These are phyloP conservation scores for Galleria mellonella DNA, from an alignment of 1,140 invertebrate genomes.

Conservation along the genomic window DNA sequence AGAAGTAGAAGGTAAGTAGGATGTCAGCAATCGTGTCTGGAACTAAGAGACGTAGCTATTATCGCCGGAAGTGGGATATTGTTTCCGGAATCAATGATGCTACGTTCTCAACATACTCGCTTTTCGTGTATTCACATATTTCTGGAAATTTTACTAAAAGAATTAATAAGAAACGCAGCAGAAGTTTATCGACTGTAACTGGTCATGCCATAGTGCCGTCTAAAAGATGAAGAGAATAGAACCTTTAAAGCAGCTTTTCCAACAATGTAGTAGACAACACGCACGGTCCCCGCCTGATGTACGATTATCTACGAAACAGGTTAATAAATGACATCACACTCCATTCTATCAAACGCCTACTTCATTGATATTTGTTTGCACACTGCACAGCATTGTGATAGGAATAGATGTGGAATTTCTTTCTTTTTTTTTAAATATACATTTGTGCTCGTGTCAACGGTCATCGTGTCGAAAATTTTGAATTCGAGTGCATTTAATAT, in stretches of 20 bases:
- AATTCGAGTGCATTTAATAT: constrained; percentile 5
- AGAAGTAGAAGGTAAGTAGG: constrained; percentile 62
- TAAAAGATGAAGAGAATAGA: constrained; percentile 68
- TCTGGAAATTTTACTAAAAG: constrained; percentile 62
- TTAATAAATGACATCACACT: constrained; percentile 65
- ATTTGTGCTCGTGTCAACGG: constrained; percentile 1
- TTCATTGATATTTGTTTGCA: constrained; percentile 7
- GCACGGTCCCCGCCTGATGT: constrained; percentile 64
- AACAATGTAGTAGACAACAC: constrained; percentile 73
- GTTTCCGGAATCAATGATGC: constrained; percentile 49
- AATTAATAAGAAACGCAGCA: constrained; percentile 71
- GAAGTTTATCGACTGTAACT: constrained; percentile 69
- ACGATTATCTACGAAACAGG: constrained; percentile 72
- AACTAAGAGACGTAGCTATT: constrained; percentile 58
- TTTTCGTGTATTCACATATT: constrained; percentile 68
- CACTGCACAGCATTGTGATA: constrained; percentile 8
- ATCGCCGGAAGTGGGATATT: constrained; percentile 45
- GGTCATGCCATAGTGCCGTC: constrained; percentile 71
- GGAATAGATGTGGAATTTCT: not conserved
- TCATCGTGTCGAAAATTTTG: constrained; percentile 8
- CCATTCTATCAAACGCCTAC: constrained; percentile 40
- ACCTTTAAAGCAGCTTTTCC: constrained; percentile 74
- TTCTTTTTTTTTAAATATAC: not conserved
- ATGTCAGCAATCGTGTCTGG: constrained; percentile 65
- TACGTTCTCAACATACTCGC: constrained; percentile 47